phyloP scores from a whole-genome alignment of 2,888 invertebrate species.

The Eupithecia centaureata region DNA sequence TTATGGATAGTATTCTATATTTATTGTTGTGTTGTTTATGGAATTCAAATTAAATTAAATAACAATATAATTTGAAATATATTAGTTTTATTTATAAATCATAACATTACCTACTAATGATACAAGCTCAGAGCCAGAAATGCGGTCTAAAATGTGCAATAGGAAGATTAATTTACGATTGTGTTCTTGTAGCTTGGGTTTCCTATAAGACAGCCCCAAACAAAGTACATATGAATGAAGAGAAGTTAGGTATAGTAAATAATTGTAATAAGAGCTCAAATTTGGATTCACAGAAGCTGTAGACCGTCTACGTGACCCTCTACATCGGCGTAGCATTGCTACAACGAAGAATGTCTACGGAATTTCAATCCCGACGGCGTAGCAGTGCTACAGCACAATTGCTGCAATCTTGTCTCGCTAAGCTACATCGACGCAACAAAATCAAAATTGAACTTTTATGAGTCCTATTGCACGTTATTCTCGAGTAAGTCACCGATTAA shows the following conservation, averaged over 20 bases:
- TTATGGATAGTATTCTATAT: not conserved
- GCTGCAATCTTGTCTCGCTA: no score
- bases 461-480: no score
- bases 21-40: not conserved
- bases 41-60: not conserved
- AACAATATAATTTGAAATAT: not conserved
- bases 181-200: not conserved
- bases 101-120: not conserved
- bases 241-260: no score
- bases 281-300: no score
- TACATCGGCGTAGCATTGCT: not conserved
- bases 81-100: not conserved
- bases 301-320: not conserved
- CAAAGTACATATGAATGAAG: not conserved
- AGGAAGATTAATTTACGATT: no score
- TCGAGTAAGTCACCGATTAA: no score
- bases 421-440: no score
- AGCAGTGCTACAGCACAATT: not conserved
- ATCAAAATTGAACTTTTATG: no score
- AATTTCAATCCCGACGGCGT: not conserved
- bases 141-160: not conserved
- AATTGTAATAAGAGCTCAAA: no score
- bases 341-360: not conserved
- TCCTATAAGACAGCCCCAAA: not conserved
- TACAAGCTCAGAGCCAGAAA: not conserved